Conservation (phyloP, 2,113 vertebrate genomes). For the Podarcis raffonei region DNA sequence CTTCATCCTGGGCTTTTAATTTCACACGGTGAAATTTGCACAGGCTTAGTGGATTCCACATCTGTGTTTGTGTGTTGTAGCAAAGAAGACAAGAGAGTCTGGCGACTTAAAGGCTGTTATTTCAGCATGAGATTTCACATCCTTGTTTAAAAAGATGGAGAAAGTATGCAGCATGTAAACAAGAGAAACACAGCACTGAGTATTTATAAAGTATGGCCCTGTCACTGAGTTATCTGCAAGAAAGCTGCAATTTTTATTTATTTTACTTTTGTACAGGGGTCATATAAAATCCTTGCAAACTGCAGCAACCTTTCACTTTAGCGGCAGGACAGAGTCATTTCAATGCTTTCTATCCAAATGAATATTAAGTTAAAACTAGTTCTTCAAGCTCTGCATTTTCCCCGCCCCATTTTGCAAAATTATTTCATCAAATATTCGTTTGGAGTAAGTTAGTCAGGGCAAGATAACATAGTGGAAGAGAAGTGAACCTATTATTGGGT, state of each 20-base stretch:
- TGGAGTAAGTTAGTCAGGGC: conserved; percentile 21
- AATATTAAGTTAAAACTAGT: conserved; percentile 63
- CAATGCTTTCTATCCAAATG: conserved; percentile 43
- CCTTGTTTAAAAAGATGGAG: neutral
- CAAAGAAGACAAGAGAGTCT: neutral
- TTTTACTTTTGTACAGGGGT: neutral
- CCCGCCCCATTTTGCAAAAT: conserved; percentile 54
- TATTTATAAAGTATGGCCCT: neutral
- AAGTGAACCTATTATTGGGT: conserved; percentile 12
- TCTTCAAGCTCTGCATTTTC: conserved; percentile 58
- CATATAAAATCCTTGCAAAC: neutral
- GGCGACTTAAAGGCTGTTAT: neutral
- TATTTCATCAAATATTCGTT: conserved; percentile 35
- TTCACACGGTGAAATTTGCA: neutral
- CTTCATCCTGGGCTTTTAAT: accelerated
- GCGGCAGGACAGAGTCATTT: neutral
- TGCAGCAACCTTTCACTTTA: neutral
- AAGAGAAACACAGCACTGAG: neutral
- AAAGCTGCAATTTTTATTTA: neutral
- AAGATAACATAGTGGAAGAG: conserved; percentile 54
- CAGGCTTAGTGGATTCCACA: neutral
- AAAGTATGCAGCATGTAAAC: neutral
- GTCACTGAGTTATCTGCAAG: neutral
- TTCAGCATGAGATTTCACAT: neutral
- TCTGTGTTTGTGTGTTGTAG: neutral